These are phyloP conservation scores for Pteronotus mesoamericanus DNA, from an alignment of 2,797 vertebrate genomes.

Conservation along the genomic window DNA sequence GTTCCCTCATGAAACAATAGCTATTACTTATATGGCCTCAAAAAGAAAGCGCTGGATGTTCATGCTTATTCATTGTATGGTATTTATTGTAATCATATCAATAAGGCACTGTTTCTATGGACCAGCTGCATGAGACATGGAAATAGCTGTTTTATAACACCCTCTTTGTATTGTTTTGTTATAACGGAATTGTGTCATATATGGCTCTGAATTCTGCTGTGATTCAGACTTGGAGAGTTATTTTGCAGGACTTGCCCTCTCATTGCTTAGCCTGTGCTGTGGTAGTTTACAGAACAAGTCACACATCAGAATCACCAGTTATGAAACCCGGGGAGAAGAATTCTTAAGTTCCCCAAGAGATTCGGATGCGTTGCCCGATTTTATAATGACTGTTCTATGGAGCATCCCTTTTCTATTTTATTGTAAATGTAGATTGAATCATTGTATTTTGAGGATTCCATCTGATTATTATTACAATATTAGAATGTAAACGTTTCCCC, in stretches of 20 bases:
- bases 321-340: not conserved
- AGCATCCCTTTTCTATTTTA: not conserved
- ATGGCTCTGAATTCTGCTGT: not conserved
- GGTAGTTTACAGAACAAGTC: not conserved
- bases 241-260: not conserved
- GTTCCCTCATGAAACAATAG: not conserved
- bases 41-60: slow-evolving; percentile 16
- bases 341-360: not conserved
- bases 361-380: not conserved
- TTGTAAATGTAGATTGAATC: not conserved
- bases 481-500: not conserved
- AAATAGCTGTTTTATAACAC: slow-evolving; percentile 19
- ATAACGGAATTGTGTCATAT: not conserved
- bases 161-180: not conserved
- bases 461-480: not conserved
- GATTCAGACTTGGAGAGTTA: not conserved
- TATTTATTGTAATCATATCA: slow-evolving; percentile 64
- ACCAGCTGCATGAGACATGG: slow-evolving; percentile 62
- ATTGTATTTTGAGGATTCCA: not conserved
- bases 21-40: not conserved
- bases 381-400: not conserved
- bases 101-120: slow-evolving; percentile 59
- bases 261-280: not conserved
- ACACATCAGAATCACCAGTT: not conserved
- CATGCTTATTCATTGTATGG: slow-evolving; percentile 33